Conservation (phyloP, 2,797 vertebrate genomes). For the Catamblyrhynchus diadema region DNA sequence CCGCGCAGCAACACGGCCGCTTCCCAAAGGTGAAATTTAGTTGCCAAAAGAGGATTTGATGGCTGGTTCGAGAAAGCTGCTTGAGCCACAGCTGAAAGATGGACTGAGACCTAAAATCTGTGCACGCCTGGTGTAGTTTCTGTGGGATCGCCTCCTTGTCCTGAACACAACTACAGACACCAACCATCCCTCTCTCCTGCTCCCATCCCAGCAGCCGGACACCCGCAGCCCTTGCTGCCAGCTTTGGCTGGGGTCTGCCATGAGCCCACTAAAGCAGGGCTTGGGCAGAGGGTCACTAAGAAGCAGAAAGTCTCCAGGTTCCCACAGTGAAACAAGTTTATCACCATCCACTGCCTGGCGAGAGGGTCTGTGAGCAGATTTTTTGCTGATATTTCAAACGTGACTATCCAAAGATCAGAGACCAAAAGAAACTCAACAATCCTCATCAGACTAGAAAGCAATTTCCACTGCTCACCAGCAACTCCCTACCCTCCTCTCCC, state of each 20-base stretch:
- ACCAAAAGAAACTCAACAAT: neutral
- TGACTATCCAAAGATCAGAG: slow-evolving; percentile 3
- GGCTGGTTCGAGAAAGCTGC: slow-evolving; percentile 37
- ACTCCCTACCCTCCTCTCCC: slow-evolving; percentile 15
- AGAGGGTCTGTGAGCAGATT: neutral
- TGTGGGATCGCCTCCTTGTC: neutral
- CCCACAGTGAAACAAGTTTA: neutral
- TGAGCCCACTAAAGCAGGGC: neutral
- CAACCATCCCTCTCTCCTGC: neutral
- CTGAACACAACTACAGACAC: neutral
- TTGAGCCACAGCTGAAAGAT: slow-evolving; percentile 41
- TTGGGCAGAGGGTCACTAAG: neutral
- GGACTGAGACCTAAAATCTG: slow-evolving; percentile 46
- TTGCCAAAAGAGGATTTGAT: neutral
- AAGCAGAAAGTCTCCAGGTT: neutral
- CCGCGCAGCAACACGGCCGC: neutral
- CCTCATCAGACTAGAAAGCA: neutral
- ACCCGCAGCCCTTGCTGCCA: neutral
- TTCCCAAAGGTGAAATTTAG: slow-evolving; percentile 5
- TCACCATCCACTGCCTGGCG: neutral
- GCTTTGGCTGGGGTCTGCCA: neutral
- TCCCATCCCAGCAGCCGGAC: neutral
- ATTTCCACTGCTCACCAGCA: neutral
- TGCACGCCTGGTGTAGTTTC: neutral
- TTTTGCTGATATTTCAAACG: neutral